Base-by-base conservation (phyloP, 2,888 invertebrate species). In the Lottia gigantea region DNA sequence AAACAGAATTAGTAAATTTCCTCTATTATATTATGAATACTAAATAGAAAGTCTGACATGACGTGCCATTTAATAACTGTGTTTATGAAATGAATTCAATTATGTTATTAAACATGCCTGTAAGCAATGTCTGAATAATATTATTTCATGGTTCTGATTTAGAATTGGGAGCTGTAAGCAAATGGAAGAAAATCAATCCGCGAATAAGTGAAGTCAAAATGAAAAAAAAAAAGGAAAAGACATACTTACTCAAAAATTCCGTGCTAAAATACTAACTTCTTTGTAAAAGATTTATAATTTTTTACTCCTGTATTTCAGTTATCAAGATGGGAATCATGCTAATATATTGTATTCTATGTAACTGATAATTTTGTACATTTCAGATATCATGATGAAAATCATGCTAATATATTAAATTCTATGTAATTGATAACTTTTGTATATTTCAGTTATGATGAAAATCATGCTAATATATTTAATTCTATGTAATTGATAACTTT, bases 151-250 rank as follows among this genome's bases (percentile, higher is more conserved):
- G 31, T 31, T 31, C 31, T 31, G 31, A 31, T 31, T 31, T 31
- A 31, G 31, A 31, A 31, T 31, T 6, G 2, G 3, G 6, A 6
- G 31, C 31, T 31, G 2, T 4, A 2, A 31, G 31, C 31, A 31
- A 31, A 31, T 31, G 31, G n/a, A n/a, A n/a, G n/a, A n/a, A n/a
- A n/a, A n/a, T n/a, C n/a, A n/a, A n/a, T n/a, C n/a, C n/a, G n/a
- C n/a, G n/a, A n/a, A 31, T 31, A 31, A 31, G 31, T 31, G 31
- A 4, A 96, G 96, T 92, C 97, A 98, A 92, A 97, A 98, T 89
- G 95, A 95, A 91, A 96, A 97, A 91, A 97, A 98, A 91, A 96
- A 96, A 90, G 98, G 98, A 92, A 94, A 98, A n/a, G n/a, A n/a
- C n/a, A n/a, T n/a, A n/a, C n/a, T n/a, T n/a, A n/a, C n/a, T n/a